Percentiles rank a stretch among this genome's conserved stretches.
phyloP scores from a whole-genome alignment of 2,888 invertebrate genomes.

The Salpingus planirostris region DNA sequence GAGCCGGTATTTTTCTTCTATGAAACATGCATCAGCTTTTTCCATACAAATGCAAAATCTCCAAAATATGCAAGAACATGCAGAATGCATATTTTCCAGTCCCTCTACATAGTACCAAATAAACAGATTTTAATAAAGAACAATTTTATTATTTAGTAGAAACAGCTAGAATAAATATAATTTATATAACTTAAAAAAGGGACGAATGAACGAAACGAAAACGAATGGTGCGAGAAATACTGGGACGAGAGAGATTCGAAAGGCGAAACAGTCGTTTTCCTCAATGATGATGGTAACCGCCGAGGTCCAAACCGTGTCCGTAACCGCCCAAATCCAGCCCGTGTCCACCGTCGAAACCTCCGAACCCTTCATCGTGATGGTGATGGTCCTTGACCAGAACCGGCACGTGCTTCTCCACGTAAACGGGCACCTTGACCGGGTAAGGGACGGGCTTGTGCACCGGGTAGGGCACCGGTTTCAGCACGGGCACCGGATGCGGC shows the following conservation, averaged over 20 bases:
- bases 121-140: conserved; percentile 1
- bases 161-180: conserved; percentile 19
- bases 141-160: conserved; percentile 14
- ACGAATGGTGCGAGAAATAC: conserved; percentile 20
- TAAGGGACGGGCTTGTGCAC: conserved; percentile 33
- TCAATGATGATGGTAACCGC: conserved; percentile 16
- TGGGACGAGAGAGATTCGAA: conserved; percentile 12
- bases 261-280: conserved; percentile 16
- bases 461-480: conserved; percentile 29
- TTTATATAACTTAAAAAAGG: conserved; percentile 6
- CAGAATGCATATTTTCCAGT: no score
- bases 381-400: conserved; percentile 26
- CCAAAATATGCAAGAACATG: no score
- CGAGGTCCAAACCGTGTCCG: conserved; percentile 1
- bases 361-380: conserved; percentile 13
- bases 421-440: conserved; percentile 19
- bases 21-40: no score
- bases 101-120: no score
- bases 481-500: conserved; percentile 28
- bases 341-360: conserved; percentile 14
- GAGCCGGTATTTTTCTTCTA: no score
- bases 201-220: conserved; percentile 17
- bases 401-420: conserved; percentile 47
- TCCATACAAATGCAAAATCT: no score
- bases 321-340: conserved; percentile 11